phyloP scores from a whole-genome alignment of 92 coral and sea anemone species.

The Hydrozoanthus gracilis region DNA sequence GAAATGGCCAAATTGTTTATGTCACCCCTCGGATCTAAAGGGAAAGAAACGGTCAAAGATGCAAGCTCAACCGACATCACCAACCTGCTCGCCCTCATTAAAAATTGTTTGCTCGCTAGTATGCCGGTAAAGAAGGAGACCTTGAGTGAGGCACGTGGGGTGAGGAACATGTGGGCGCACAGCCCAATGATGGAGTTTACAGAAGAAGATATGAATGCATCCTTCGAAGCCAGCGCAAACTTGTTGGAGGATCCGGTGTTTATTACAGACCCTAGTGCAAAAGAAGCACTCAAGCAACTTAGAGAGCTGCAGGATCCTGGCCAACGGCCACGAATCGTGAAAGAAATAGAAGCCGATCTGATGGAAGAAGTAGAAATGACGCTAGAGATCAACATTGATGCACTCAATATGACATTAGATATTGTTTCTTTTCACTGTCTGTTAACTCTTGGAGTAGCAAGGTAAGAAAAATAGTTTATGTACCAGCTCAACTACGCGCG shows the following conservation, averaged over 20 bases:
- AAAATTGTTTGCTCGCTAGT: background rate
- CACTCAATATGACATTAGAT: too few species aligned
- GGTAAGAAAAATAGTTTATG: too few species aligned
- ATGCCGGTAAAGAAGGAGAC: background rate
- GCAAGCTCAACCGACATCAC: slow-evolving; percentile 2
- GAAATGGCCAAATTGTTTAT: slow-evolving; percentile 1
- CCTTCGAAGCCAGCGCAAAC: background rate
- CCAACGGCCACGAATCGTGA: background rate
- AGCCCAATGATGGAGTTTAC: background rate
- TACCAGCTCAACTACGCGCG: too few species aligned
- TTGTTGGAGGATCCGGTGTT: background rate
- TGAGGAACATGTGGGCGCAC: slow-evolving; percentile 4
- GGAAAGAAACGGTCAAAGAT: background rate
- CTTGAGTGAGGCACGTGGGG: background rate
- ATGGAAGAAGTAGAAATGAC: background rate
- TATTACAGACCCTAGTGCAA: background rate
- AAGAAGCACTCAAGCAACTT: background rate
- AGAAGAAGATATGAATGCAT: background rate
- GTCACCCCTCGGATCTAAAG: background rate
- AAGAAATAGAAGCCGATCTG: background rate
- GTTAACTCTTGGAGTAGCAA: too few species aligned
- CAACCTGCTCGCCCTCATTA: background rate
- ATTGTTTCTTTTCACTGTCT: too few species aligned
- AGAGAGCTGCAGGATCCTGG: background rate
- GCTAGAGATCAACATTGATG: background rate